A percentile compares a stretch with the other conserved stretches of the same genome.
These are phyloP conservation scores for Pangasianodon hypophthalmus DNA, from an alignment of 2,113 vertebrate genomes.

Conservation along the genomic window DNA sequence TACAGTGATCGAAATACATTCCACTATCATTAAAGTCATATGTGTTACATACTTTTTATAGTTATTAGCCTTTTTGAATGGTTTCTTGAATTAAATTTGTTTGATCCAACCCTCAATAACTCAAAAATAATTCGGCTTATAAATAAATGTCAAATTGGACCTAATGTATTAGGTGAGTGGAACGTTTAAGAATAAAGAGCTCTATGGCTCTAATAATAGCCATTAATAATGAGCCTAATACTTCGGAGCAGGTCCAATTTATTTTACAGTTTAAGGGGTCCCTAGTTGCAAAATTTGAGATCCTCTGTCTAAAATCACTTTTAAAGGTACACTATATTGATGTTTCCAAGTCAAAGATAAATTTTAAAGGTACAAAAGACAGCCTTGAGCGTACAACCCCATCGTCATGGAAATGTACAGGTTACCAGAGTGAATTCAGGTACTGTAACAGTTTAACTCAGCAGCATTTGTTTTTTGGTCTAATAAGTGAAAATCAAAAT, in stretches of 20 bases:
- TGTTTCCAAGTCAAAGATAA: background rate
- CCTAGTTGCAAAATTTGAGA: background rate
- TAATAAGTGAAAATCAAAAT: too few relatives aligned
- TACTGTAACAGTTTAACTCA: background rate
- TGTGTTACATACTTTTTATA: background rate
- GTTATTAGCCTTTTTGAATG: background rate
- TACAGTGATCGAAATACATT: background rate
- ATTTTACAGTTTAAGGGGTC: background rate
- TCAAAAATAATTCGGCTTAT: background rate
- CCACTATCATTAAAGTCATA: background rate
- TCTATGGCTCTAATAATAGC: background rate
- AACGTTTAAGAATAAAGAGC: background rate
- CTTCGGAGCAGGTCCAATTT: background rate
- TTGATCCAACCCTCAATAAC: background rate
- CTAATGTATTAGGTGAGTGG: background rate
- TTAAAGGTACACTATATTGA: background rate
- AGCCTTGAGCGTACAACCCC: background rate
- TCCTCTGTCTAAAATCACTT: background rate
- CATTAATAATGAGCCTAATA: background rate
- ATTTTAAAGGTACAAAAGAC: background rate
- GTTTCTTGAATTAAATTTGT: background rate
- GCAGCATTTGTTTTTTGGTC: too few relatives aligned
- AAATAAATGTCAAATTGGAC: background rate
- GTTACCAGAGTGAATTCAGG: background rate
- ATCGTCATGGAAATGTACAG: background rate